Base-by-base conservation (phyloP, 2,888 invertebrate genomes). In the Nephrotoma guestfalica region DNA sequence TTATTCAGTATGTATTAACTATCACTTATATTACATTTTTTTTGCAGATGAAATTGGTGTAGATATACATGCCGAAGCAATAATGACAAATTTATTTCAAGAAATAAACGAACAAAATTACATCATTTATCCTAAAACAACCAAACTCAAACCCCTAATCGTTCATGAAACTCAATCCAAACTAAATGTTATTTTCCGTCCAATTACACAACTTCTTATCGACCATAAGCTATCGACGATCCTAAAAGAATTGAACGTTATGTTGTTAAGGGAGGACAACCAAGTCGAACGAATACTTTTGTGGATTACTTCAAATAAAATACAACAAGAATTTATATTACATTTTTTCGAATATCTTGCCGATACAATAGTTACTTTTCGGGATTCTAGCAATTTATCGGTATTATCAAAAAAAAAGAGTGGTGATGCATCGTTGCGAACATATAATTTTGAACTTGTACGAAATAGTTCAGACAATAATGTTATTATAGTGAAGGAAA, bases 271-370 rank as follows among this genome's bases (percentile, higher is more conserved):
- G 30, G 71, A 71, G 2, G 9, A 9, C 9, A 43, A 43, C 18
- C 42, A 43, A 4, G 18, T 85, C 11, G 43, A 18, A 7, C 42
- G 43, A 4, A 87, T 89, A 1, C 91, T 90, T 86, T 86, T 91
- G 1, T 91, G 92, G 91, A 89, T 90, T 1, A 90, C 91, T 0
- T 89, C 89, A 0, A 88, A 89, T 4, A 88, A 90, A 87, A 88
- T 89, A 2, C 88, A 89, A 30, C 87, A 88, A 7, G 88, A 89
- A 71, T 91, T 90, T 87, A 88, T 91, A 0, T 84, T 91, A 2
- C 89, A 90, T 2, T 91, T 90, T 11, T 89, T 90, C 84, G 90
- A 91, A 87, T 90, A 91, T 87, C 89, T 91, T 88, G 89, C 91
- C 0, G 90, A 92, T 86, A 43, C 90, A 51, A 89, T 91, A 15